Evolutionary conservation across 2,113 vertebrate genomes (phyloP).

Genomic region (Austrofundulus limnaeus): DNA sequence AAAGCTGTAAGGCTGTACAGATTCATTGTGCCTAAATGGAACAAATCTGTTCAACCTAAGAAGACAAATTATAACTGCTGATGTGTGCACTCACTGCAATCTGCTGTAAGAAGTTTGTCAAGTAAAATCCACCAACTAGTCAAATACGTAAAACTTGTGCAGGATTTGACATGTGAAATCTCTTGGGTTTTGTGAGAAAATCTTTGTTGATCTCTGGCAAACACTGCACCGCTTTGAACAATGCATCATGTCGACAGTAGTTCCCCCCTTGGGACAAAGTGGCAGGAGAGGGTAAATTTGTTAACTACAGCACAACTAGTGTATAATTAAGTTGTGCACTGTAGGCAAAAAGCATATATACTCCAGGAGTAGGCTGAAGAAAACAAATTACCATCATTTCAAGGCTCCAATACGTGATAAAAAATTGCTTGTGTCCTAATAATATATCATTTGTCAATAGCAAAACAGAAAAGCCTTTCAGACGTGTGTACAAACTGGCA

Average conservation of each 20-base stretch:
- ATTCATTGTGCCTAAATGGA: conserved; percentile 1
- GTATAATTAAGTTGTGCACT: conserved; percentile 69
- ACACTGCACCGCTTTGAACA: conserved; percentile 50
- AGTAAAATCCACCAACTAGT: conserved; percentile 31
- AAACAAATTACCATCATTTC: conserved; percentile 64
- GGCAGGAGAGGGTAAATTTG: conserved; percentile 70
- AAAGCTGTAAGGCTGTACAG: background rate
- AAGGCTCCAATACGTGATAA: conserved; percentile 53
- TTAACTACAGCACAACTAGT: conserved; percentile 67
- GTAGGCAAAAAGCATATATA: conserved; percentile 50
- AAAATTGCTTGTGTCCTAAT: conserved; percentile 52
- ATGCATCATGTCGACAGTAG: conserved; percentile 58
- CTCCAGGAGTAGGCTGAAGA: conserved; percentile 36
- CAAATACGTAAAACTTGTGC: conserved; percentile 11
- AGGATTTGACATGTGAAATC: conserved; percentile 26
- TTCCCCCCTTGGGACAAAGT: conserved; percentile 41
- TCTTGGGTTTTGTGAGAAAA: conserved; percentile 43
- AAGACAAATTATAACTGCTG: conserved; percentile 8
- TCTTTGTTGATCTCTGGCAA: conserved; percentile 57
- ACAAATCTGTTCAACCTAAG: conserved; percentile 1
- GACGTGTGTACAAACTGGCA: conserved; percentile 37
- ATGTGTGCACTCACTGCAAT: conserved; percentile 3
- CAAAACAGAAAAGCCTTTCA: conserved; percentile 52
- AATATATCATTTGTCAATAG: conserved; percentile 63
- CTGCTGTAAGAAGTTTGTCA: conserved; percentile 29